phyloP scores from a whole-genome alignment of 2,888 invertebrate genomes.

The Coelinius sp. region DNA sequence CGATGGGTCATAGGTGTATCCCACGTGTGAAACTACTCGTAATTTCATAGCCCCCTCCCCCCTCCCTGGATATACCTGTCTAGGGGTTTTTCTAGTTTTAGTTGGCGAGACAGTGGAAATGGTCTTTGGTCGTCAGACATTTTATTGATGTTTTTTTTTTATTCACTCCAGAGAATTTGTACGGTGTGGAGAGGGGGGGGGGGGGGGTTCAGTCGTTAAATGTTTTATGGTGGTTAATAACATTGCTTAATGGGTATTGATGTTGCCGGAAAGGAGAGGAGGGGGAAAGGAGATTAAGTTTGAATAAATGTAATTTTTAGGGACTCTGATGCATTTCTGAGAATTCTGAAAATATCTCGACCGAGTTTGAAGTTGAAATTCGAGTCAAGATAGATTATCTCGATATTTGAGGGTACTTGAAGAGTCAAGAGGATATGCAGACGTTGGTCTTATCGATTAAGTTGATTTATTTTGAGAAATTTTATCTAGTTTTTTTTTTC shows the following conservation, averaged over 20 bases:
- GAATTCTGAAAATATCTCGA: slow-evolving; percentile 1
- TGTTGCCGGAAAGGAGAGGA: not conserved
- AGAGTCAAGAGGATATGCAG: slow-evolving; percentile 12
- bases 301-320: not conserved
- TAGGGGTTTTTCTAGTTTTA: slow-evolving; percentile 7
- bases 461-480: not conserved
- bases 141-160: slow-evolving; percentile 25
- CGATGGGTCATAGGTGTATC: slow-evolving; percentile 48
- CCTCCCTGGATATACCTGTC: slow-evolving; percentile 33
- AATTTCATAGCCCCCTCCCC: slow-evolving; percentile 39
- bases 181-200: not conserved
- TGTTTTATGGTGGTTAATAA: not conserved
- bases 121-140: slow-evolving; percentile 23
- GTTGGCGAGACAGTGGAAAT: slow-evolving; percentile 15
- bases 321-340: not conserved
- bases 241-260: not conserved
- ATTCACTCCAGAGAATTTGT: not conserved
- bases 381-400: not conserved
- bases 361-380: not conserved
- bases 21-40: slow-evolving; percentile 19
- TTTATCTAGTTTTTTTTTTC: not conserved
- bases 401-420: not conserved
- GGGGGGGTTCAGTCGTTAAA: not conserved
- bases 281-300: not conserved
- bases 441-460: not conserved